Evolutionary conservation across 2,113 vertebrate genomes (phyloP).

Genomic region (Entelurus aequoreus): DNA sequence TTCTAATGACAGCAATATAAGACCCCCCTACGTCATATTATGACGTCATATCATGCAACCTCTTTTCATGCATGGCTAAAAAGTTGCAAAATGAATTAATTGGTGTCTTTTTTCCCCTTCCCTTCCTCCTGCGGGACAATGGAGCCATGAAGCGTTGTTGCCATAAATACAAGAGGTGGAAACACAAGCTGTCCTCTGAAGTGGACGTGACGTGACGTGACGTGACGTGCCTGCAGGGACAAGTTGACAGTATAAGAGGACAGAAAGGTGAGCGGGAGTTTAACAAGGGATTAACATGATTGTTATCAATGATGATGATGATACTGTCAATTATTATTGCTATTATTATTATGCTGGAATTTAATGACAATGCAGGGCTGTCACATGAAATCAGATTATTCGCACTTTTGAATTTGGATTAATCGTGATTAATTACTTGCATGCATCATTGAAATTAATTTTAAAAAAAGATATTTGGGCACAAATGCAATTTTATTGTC

Average conservation of each 20-base stretch:
- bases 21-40: constrained; percentile 27
- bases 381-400: too few species aligned
- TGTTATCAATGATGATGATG: constrained; percentile 48
- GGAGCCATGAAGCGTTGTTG: constrained; percentile 56
- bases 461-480: too few species aligned
- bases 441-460: too few species aligned
- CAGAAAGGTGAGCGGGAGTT: constrained; percentile 66
- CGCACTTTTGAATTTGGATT: too few species aligned
- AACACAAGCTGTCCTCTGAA: constrained; percentile 41
- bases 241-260: constrained; percentile 27
- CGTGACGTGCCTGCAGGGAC: constrained; percentile 55
- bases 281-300: constrained; percentile 71
- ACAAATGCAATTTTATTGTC: too few species aligned
- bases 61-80: too few species aligned
- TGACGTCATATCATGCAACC: not conserved
- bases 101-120: too few species aligned
- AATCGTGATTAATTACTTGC: too few species aligned
- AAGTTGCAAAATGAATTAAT: not conserved
- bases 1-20: constrained; percentile 37
- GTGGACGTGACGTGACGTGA: constrained; percentile 44
- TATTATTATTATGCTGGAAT: not conserved
- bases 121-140: constrained; percentile 54
- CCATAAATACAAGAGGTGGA: constrained; percentile 59
- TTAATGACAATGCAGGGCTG: not conserved
- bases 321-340: constrained; percentile 33